Evolutionary conservation across 2,888 invertebrate genomes (phyloP).

Genomic region (Petrophora chlorosata): DNA sequence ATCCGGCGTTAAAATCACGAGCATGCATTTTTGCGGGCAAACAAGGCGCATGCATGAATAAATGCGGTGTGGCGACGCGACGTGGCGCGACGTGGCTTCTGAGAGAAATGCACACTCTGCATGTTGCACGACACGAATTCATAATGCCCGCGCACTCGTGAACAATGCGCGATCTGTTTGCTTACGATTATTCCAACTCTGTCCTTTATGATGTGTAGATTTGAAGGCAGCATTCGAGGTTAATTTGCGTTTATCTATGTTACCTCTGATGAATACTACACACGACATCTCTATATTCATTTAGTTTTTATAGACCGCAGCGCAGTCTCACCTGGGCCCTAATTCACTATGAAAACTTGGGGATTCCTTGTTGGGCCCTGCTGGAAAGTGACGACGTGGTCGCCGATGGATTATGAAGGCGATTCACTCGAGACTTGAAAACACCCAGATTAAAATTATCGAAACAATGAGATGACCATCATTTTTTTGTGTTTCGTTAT

Average conservation of each 20-base stretch:
- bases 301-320: too few relatives aligned
- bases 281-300: too few relatives aligned
- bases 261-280: too few relatives aligned
- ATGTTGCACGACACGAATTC: slow-evolving; percentile 26
- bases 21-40: slow-evolving; percentile 27
- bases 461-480: too few relatives aligned
- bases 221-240: neutral
- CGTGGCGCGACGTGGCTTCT: slow-evolving; percentile 17
- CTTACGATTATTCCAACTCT: slow-evolving; percentile 14
- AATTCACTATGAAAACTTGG: too few relatives aligned
- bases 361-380: too few relatives aligned
- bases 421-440: too few relatives aligned
- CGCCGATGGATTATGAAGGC: too few relatives aligned
- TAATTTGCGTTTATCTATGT: neutral
- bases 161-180: slow-evolving; percentile 29
- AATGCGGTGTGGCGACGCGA: slow-evolving; percentile 6
- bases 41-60: slow-evolving; percentile 28
- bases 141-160: slow-evolving; percentile 17
- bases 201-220: slow-evolving; percentile 3
- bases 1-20: slow-evolving; percentile 21
- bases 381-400: too few relatives aligned
- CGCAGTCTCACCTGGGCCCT: too few relatives aligned
- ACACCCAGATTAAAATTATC: too few relatives aligned
- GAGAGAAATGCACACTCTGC: slow-evolving; percentile 23
- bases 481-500: too few relatives aligned